A percentile compares a stretch with the other conserved stretches of the same genome.
phyloP scores from a whole-genome alignment of 2,797 vertebrate species.

The Chrysocyon brachyurus region DNA sequence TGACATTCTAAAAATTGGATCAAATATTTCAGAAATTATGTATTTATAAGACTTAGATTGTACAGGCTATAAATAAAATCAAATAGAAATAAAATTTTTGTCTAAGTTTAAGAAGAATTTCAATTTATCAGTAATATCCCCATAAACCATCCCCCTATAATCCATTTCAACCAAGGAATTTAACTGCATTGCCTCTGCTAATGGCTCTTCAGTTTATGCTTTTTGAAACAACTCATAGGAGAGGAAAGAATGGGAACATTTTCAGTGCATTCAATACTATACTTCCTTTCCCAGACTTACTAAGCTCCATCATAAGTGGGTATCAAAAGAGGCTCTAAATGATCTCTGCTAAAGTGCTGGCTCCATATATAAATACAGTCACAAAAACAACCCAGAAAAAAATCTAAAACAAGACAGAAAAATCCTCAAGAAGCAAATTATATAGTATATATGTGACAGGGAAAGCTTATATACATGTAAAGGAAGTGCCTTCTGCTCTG shows the following conservation, averaged over 20 bases:
- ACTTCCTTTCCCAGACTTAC: neutral
- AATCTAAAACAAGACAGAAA: neutral
- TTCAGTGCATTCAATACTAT: neutral
- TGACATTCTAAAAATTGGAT: neutral
- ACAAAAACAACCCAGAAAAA: neutral
- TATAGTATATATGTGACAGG: neutral
- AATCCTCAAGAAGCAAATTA: neutral
- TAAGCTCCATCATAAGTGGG: neutral
- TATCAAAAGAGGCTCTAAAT: slow-evolving; percentile 13
- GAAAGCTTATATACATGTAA: neutral
- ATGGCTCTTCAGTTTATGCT: slow-evolving; percentile 34
- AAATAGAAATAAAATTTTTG: neutral
- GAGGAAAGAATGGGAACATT: neutral
- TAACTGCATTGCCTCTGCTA: neutral
- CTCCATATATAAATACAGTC: neutral
- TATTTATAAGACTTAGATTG: neutral
- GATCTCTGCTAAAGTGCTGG: slow-evolving; percentile 30
- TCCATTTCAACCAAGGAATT: neutral
- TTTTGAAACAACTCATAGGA: slow-evolving; percentile 28
- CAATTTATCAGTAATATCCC: neutral
- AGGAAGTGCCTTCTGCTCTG: neutral
- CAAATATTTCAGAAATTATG: neutral
- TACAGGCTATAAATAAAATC: neutral
- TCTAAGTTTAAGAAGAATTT: neutral
- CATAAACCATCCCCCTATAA: neutral